phyloP scores from a whole-genome alignment of 2,888 invertebrate genomes.

The Tachina lurida region DNA sequence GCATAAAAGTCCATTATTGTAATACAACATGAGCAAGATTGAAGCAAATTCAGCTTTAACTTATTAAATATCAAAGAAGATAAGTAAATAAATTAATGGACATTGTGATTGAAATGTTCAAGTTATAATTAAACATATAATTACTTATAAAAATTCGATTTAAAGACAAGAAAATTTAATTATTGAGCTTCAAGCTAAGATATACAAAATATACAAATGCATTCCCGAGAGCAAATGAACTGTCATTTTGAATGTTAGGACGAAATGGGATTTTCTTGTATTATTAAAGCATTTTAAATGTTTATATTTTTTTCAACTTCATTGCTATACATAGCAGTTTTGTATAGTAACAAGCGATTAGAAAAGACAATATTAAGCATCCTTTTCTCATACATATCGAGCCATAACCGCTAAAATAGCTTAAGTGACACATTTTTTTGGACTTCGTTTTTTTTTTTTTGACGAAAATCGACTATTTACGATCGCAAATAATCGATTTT shows the following conservation, averaged over 20 bases:
- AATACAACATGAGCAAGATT: background rate
- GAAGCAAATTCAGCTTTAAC: background rate
- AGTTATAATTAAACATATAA: background rate
- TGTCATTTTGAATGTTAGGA: background rate
- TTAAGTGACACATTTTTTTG: too few species aligned
- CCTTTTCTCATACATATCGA: too few species aligned
- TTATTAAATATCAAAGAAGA: slow-evolving; percentile 2
- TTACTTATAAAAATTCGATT: background rate
- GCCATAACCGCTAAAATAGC: too few species aligned
- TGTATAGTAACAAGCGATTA: background rate
- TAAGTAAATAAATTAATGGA: slow-evolving; percentile 6
- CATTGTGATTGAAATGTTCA: background rate
- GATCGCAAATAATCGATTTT: too few species aligned
- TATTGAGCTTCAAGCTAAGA: background rate
- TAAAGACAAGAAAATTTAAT: background rate
- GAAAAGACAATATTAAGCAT: too few species aligned
- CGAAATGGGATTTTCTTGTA: background rate
- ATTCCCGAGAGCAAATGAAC: background rate
- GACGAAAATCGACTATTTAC: too few species aligned
- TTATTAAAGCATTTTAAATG: background rate
- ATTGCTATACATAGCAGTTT: background rate
- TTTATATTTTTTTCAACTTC: background rate
- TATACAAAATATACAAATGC: background rate
- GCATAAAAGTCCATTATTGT: too few species aligned
- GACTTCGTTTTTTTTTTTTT: too few species aligned